Evolutionary conservation across 2,888 invertebrate species (phyloP), one percentile per base, ranked within the genome.

Genomic region (Eurytoma adleriae): DNA sequence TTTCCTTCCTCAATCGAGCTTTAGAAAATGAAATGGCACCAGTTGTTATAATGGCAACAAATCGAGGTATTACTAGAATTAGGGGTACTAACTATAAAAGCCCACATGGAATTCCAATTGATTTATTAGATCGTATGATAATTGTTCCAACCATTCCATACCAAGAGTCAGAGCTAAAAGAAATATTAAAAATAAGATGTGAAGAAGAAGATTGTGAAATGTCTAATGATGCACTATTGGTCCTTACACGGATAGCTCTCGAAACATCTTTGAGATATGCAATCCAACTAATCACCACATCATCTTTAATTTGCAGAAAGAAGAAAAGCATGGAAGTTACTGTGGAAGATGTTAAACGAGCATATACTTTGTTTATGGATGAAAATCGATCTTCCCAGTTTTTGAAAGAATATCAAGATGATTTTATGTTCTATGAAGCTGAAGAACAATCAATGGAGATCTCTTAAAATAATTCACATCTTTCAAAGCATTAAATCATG

Each of bases 141-240:
- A 99, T 99, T 67, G 97, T 99, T 61, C 96, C 97, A 10, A 99
- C 99, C 0, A 92, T 94, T 48, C 96, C 98, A 0, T 99, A 99
- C 87, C 93, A 94, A 0, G 97, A 97, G 79, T 95, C 95, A 83
- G 99, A 99, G 88, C 92, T 98, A 16, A 95, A 95, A 84, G 97
- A 98, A 91, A 99, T 99, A 84, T 92, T 99, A 0, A 97, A 96
- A 88, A 97, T 97, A 81, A 95, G 98, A 82, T 98, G 98, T 89
- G 98, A 99, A 88, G 99, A 99, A 88, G 99, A 99, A 89, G 99
- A 99, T 90, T 98, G 98, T 84, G 96, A 98, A 87, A 96, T 99
- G 94, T 95, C 96, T 0, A 94, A 95, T 2, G 98, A 98, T 89
- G 99, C 98, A 0, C 88, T 99, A 75, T 95, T 95, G 0, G 96